These are phyloP conservation scores for Orthonychiurus folsomi DNA, from an alignment of 2,888 invertebrate species.

Conservation along the genomic window DNA sequence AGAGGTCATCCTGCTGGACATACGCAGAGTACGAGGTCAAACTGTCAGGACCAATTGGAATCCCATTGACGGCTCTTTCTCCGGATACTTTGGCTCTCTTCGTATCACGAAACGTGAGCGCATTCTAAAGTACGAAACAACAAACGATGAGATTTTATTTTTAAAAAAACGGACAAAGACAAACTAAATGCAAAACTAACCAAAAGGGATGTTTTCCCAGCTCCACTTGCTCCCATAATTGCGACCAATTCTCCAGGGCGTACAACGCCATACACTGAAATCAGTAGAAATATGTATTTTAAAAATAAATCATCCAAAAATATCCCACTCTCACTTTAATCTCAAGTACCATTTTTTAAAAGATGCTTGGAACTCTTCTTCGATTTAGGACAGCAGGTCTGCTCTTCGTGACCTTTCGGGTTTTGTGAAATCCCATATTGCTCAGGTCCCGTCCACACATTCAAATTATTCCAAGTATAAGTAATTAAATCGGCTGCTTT, in stretches of 20 bases:
- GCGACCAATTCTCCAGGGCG: constrained; percentile 77
- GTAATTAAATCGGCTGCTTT: background rate
- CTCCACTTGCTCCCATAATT: constrained; percentile 76
- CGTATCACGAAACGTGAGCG: constrained; percentile 66
- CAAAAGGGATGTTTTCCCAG: constrained; percentile 90
- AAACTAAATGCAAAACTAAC: too few relatives aligned
- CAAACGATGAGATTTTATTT: too few relatives aligned
- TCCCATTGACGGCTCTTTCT: constrained; percentile 62
- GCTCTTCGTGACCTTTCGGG: background rate
- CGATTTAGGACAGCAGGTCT: constrained; percentile 11
- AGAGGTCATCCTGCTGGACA: constrained; percentile 88
- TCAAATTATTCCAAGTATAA: constrained; percentile 3
- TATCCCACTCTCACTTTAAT: too few relatives aligned
- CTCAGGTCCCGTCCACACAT: constrained; percentile 3
- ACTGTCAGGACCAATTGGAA: constrained; percentile 57
- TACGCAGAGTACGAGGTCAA: constrained; percentile 75
- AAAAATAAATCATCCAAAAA: background rate
- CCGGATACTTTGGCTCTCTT: constrained; percentile 56
- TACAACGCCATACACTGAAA: constrained; percentile 67
- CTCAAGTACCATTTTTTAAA: constrained; percentile 38
- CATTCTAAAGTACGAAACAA: too few relatives aligned
- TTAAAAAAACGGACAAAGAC: too few relatives aligned
- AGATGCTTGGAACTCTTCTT: constrained; percentile 36
- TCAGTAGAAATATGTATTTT: background rate
- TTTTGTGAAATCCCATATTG: background rate